Evolutionary conservation across 2,888 invertebrate species (phyloP), one percentile per base, ranked within the genome.

Genomic region (Ecliptopera silaceata): DNA sequence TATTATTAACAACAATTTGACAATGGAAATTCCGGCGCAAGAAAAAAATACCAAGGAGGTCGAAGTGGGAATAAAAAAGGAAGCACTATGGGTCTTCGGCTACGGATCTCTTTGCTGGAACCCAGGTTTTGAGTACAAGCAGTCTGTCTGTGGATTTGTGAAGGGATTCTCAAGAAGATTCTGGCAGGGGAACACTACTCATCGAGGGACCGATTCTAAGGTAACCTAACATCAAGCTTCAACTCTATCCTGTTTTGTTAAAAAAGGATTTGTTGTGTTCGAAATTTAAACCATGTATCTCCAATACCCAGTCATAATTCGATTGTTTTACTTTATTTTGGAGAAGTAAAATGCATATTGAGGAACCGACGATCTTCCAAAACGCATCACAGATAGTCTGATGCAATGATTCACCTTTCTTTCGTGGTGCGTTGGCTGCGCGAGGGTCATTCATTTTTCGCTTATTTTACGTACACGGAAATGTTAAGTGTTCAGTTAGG

Each of bases 51-150:
- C 58, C 20, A 53, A 50, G 13, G 49, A 58, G 11, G 50, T 54
- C 10, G 46, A 47, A 18, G 31, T 20, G 4, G 57, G 52, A 1
- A 66, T 69, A 48, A 77, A 85, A 65, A 89, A 82, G 45, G 91
- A 92, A 56, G 89, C 92, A 15, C 81, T 96, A 77, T 99, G 98
- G 98, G 94, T 99, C 20, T 99, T 98, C 78, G 99, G 98, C 0
- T 99, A 99, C 74, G 99, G 99, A 3, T 98, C 98, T 0, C 86
- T 99, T 45, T 97, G 98, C 86, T 99, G 98, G 98, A 94, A 96
- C 85, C 97, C 97, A 0, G 98, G 98, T 48, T 98, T 99, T 81
- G 94, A 95, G 49, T 97, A 95, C 79, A 93, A 94, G 70, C 94
- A 94, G 73, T 95, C 95, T 56, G 88, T 96, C 11, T 94, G 95